Evolutionary conservation across 2,797 vertebrate species (phyloP).

Genomic region (Danio albolineatus): DNA sequence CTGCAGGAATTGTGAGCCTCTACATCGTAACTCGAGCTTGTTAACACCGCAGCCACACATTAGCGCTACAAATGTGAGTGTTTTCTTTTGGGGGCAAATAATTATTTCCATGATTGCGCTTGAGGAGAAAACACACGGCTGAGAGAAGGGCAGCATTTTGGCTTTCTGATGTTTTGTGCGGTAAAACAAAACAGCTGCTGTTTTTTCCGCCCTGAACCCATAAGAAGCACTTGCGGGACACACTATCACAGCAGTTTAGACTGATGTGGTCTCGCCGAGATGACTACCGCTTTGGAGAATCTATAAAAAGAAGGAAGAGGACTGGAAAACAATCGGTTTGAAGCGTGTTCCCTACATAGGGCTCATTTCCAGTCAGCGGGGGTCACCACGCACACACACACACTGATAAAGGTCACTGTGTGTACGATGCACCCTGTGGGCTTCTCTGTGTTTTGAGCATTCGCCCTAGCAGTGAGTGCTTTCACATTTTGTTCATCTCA

Average conservation of each 20-base stretch:
- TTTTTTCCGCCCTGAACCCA: constrained; percentile 65
- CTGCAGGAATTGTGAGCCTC: constrained; percentile 65
- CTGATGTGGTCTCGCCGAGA: constrained; percentile 64
- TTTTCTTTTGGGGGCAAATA: constrained; percentile 56
- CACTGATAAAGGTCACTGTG: constrained; percentile 17
- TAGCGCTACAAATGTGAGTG: constrained; percentile 66
- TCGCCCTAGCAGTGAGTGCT: constrained; percentile 8
- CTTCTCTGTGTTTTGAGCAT: constrained; percentile 5
- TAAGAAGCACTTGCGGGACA: constrained; percentile 64
- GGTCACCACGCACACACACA: neutral
- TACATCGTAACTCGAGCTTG: constrained; percentile 79
- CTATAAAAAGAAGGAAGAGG: constrained; percentile 15
- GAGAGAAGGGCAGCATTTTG: constrained; percentile 23
- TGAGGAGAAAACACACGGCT: constrained; percentile 22
- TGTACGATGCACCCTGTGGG: neutral
- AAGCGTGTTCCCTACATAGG: constrained; percentile 18
- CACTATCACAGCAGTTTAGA: constrained; percentile 58
- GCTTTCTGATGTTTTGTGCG: constrained; percentile 21
- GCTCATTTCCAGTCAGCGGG: constrained; percentile 20
- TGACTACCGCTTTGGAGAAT: constrained; percentile 52
- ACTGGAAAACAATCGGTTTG: constrained; percentile 12
- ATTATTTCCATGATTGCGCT: constrained; percentile 56
- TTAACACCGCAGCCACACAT: constrained; percentile 64
- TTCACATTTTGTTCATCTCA: constrained; percentile 65
- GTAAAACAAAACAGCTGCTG: constrained; percentile 60